Evolutionary conservation across 2,797 vertebrate species (phyloP).

Genomic region (Phrynocephalus guinanensis): DNA sequence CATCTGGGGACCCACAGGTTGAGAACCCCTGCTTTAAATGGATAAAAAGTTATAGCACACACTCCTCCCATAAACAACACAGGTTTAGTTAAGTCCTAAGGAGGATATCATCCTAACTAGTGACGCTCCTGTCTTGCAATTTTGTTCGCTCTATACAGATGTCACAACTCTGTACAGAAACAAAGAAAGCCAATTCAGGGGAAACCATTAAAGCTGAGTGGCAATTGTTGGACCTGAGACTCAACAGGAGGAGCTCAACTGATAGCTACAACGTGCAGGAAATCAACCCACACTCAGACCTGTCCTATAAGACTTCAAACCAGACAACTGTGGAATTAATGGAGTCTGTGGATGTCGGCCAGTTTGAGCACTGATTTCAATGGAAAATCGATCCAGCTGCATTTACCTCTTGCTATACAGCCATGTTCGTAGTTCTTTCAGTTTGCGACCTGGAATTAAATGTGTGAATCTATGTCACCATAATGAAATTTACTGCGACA

Average conservation of each 20-base stretch:
- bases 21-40: constrained; percentile 3
- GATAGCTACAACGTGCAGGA: neutral
- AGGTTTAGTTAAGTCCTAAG: constrained; percentile 23
- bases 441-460: constrained; percentile 1
- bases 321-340: constrained; percentile 29
- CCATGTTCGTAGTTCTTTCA: constrained; percentile 25
- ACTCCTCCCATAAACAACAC: constrained; percentile 18
- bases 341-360: constrained; percentile 14
- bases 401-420: constrained; percentile 18
- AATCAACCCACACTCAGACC: neutral
- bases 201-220: neutral
- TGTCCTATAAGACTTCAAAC: constrained; percentile 10
- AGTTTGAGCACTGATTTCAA: constrained; percentile 21
- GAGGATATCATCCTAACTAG: neutral
- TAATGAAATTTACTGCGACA: accelerated
- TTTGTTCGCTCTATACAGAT: neutral
- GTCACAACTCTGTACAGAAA: neutral
- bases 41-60: neutral
- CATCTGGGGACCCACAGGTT: too few relatives aligned
- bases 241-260: constrained; percentile 15
- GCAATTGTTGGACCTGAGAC: constrained; percentile 27
- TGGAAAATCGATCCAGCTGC: neutral
- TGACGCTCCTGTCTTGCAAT: neutral
- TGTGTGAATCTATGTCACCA: neutral
- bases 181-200: neutral